A percentile compares a stretch with the other conserved stretches of the same genome.
phyloP scores from a whole-genome alignment of 2,113 vertebrate genomes.

The Brienomyrus longianalis region DNA sequence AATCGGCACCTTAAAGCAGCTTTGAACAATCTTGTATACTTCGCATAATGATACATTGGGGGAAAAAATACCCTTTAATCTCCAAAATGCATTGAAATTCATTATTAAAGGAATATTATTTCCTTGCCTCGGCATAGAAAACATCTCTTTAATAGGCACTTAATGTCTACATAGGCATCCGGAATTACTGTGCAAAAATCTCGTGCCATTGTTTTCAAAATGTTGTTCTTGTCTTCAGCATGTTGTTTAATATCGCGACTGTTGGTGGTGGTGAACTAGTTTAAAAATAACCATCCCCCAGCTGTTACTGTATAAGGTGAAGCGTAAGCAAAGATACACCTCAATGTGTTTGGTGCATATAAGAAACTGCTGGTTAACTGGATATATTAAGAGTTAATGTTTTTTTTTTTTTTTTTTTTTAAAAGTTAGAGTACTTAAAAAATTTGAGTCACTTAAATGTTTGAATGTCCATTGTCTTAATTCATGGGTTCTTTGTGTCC shows the following conservation, averaged over 20 bases:
- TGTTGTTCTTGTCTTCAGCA: not conserved
- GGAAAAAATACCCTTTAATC: not conserved
- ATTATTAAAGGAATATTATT: not conserved
- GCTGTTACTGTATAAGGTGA: not conserved
- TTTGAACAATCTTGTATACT: slow-evolving; percentile 5
- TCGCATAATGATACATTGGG: not conserved
- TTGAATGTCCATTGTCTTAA: not conserved
- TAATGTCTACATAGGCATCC: not conserved
- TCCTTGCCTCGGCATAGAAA: not conserved
- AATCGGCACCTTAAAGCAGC: not conserved
- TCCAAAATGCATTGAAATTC: not conserved
- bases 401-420: too few species aligned
- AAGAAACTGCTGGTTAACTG: not conserved
- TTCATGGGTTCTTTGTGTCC: not conserved
- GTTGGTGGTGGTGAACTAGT: not conserved
- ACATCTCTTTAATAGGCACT: not conserved
- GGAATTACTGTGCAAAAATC: not conserved
- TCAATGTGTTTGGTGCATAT: not conserved
- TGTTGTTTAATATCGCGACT: not conserved
- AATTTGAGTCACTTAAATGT: slow-evolving; percentile 2
- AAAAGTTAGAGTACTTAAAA: not conserved
- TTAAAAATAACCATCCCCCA: not conserved
- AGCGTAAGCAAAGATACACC: not conserved
- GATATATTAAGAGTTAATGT: not conserved
- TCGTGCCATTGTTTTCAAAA: slow-evolving; percentile 15